Evolutionary conservation across 2,113 vertebrate species (phyloP), one percentile per base, ranked within the genome.

Genomic region (Aptenodytes patagonicus): DNA sequence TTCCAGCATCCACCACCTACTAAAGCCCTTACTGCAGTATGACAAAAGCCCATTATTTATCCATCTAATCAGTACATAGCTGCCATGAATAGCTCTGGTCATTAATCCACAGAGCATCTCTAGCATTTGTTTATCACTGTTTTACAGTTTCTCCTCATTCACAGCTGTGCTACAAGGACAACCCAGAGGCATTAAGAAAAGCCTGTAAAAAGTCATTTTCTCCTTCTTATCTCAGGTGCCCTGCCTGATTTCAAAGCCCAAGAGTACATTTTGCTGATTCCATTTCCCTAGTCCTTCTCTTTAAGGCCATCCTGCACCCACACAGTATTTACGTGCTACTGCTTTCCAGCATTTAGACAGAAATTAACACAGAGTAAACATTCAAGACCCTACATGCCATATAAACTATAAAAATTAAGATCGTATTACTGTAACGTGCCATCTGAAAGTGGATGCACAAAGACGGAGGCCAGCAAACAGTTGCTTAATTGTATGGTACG

Each of bases 341-440:
- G 28, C 69, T 49, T 38, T 44, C 34, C 34, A 61, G 52, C 22
- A 4, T 4, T 29, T 3, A 42, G 46, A 54, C 77, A 61, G 18
- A 73, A 72, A 51, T 29, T 6, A 46, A 13, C 29, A 61, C 7
- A 6, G 17, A 66, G 15, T 11, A 82, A 49, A 26, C 65, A 28
- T 4, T 24, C 21, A 15, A 77, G 32, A 82, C 24, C 32, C 25
- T 3, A 5, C 25, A 32, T n/a, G 25, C 19, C 36, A 14, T 5
- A 6, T 20, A 16, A 60, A 29, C 3, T 1, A 7, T 0, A 38
- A 22, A 40, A 54, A 22, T 8, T 19, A 32, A 49, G n/a, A 28
- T 7, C 13, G 2, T 0, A 0, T 7, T 58, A 58, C 44, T 2
- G 2, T 7, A 31, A 24, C n/a, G 0, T 13, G 26, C 36, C 57